Conservation (phyloP, 53 echinoderm and acorn worm species). For the Temnopleurus reevesii region DNA sequence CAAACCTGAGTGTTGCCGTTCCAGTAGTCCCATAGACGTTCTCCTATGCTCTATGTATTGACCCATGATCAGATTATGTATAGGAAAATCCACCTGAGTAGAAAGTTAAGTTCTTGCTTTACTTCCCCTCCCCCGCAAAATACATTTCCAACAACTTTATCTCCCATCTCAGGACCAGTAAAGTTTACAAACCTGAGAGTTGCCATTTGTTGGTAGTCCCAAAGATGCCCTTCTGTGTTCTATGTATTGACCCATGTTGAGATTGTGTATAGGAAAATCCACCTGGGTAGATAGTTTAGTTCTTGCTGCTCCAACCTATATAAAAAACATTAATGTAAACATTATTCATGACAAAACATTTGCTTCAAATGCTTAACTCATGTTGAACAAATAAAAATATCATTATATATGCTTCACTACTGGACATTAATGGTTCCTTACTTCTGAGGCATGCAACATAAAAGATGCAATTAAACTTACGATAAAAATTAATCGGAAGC, state of each 20-base stretch:
- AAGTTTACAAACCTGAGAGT: conserved; percentile 29
- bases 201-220: conserved; percentile 28
- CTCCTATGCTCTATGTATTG: conserved; percentile 78
- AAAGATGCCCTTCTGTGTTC: conserved; percentile 64
- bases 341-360: no score
- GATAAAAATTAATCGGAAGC: no score
- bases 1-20: conserved; percentile 18
- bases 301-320: conserved; percentile 72
- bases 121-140: no score
- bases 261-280: conserved; percentile 79
- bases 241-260: conserved; percentile 88
- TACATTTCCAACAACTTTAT: no score
- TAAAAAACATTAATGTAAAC: background rate
- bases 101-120: conserved; percentile 77
- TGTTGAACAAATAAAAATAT: no score
- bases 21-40: background rate
- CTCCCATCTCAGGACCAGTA: no score
- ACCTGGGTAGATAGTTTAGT: conserved; percentile 87
- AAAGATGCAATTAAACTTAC: no score
- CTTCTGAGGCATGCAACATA: no score
- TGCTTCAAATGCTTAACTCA: no score
- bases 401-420: no score
- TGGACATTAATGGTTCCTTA: no score
- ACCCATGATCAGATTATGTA: conserved; percentile 75
- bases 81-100: conserved; percentile 80